A percentile compares a stretch with the other conserved stretches of the same genome.
phyloP scores from a whole-genome alignment of 2,888 invertebrate genomes.

The Mellilla xanthometata region DNA sequence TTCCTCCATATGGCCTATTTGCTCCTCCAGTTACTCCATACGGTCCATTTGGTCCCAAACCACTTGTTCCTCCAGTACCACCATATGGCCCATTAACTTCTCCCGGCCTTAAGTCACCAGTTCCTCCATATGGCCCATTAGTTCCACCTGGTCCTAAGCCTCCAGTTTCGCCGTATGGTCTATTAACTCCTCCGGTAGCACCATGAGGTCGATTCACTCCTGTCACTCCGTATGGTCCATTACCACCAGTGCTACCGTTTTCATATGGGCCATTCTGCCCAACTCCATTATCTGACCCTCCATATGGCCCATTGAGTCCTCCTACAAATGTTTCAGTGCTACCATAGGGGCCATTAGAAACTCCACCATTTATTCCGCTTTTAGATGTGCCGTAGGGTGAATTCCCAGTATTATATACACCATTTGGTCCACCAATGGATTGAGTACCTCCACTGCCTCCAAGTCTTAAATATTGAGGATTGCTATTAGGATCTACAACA shows the following conservation, averaged over 20 bases:
- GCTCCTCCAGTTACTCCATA: background rate
- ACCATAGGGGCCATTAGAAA: constrained; percentile 1
- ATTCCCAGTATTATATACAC: constrained; percentile 3
- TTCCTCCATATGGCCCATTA: background rate
- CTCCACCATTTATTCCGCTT: background rate
- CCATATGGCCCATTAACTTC: background rate
- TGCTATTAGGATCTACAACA: constrained; percentile 39
- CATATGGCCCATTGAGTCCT: background rate
- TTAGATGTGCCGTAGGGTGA: constrained; percentile 7
- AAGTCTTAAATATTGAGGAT: constrained; percentile 32
- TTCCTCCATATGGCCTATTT: background rate
- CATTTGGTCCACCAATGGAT: constrained; percentile 6
- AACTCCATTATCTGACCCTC: background rate
- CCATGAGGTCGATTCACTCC: constrained; percentile 1
- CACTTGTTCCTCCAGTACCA: background rate
- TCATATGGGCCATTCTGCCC: constrained; percentile 1
- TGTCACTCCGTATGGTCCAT: constrained; percentile 7
- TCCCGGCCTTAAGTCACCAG: no score
- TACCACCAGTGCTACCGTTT: constrained; percentile 1
- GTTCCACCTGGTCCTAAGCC: background rate
- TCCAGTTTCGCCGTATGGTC: constrained; percentile 10
- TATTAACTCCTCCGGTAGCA: background rate
- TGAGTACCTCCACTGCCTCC: constrained; percentile 12
- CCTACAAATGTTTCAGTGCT: background rate
- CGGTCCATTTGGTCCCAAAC: background rate